Conservation (phyloP, 2,113 vertebrate genomes). For the Galbula dea region DNA sequence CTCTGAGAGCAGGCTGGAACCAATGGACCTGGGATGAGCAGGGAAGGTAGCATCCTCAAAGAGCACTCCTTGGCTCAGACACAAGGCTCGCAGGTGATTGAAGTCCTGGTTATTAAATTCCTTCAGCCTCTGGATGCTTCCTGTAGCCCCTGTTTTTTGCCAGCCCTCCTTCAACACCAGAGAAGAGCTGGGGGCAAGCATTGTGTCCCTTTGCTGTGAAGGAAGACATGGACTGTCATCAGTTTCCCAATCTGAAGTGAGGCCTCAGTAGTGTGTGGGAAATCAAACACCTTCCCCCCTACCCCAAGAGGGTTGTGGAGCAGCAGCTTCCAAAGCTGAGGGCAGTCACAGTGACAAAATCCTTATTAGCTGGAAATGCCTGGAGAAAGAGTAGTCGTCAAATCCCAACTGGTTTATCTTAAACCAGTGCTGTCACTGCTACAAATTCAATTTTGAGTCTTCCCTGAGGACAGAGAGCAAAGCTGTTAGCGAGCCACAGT, state of each 20-base stretch:
- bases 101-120: constrained; percentile 73
- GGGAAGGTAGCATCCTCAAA: constrained; percentile 75
- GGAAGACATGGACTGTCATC: background rate
- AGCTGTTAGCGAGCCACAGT: background rate
- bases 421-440: constrained; percentile 37
- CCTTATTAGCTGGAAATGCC: constrained; percentile 39
- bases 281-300: background rate
- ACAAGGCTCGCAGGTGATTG: constrained; percentile 3
- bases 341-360: constrained; percentile 26
- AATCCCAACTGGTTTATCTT: constrained; percentile 40
- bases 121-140: constrained; percentile 6
- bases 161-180: background rate
- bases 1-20: constrained; percentile 23
- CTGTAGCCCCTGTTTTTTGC: background rate
- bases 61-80: constrained; percentile 46
- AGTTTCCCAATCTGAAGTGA: background rate
- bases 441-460: constrained; percentile 47
- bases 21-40: constrained; percentile 47
- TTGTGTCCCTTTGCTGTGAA: background rate
- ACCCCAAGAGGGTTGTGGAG: background rate
- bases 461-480: constrained; percentile 12
- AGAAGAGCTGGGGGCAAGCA: background rate
- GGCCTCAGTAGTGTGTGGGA: background rate
- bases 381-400: background rate
- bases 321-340: background rate